phyloP scores from a whole-genome alignment of 35 echinoderm and acorn worm genomes.

The Lytechinus pictus region DNA sequence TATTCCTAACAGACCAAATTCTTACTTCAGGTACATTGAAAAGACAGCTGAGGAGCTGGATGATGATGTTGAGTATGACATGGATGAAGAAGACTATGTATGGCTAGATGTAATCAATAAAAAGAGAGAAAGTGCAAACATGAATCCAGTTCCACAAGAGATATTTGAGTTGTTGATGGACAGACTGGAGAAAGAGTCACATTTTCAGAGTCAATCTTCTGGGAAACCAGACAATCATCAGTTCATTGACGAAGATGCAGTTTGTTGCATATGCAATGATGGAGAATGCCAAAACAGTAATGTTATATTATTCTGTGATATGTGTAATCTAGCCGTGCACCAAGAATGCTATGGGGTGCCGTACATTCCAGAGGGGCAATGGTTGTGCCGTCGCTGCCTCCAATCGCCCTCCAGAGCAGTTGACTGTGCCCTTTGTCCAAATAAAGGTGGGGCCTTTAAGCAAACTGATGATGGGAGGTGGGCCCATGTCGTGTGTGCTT shows the following conservation, averaged over 20 bases:
- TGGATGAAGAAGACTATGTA: constrained; percentile 98
- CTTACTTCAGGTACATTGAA: constrained; percentile 96
- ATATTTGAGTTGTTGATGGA: constrained; percentile 98
- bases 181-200: constrained; percentile 96
- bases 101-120: constrained; percentile 97
- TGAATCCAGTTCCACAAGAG: constrained; percentile 77
- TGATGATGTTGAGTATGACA: constrained; percentile 98
- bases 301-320: constrained; percentile 98
- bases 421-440: constrained; percentile 98
- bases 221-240: constrained; percentile 85
- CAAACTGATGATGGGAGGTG: constrained; percentile 96
- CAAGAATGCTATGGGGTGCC: constrained; percentile 99
- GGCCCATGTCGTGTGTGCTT: constrained; percentile 97
- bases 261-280: constrained; percentile 97
- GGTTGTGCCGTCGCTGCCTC: constrained; percentile 93
- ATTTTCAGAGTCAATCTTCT: constrained; percentile 94
- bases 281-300: constrained; percentile 99
- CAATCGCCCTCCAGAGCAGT: constrained; percentile 98
- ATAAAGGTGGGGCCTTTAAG: constrained; percentile 98
- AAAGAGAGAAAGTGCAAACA: constrained; percentile 70
- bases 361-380: constrained; percentile 99
- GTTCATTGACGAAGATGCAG: constrained; percentile 99
- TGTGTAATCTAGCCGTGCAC: constrained; percentile 99
- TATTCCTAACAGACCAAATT: constrained; percentile 69
- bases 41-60: constrained; percentile 96